These are phyloP conservation scores for Porites lobata DNA, from an alignment of 92 coral and sea anemone species.

Conservation along the genomic window DNA sequence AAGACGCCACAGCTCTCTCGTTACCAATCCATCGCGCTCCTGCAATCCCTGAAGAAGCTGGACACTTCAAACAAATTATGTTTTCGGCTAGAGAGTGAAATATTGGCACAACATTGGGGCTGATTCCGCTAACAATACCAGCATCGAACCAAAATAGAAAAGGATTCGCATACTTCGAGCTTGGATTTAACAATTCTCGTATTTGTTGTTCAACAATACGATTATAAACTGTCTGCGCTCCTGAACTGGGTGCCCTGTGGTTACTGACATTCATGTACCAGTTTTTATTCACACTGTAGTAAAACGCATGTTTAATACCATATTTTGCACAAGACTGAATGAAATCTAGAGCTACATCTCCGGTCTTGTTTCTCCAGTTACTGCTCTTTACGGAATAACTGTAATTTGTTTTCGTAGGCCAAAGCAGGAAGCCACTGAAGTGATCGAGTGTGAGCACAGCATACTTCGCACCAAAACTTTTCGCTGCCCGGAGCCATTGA, in stretches of 20 bases:
- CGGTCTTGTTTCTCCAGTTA: slow-evolving; percentile 80
- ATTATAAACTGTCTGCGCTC: slow-evolving; percentile 51
- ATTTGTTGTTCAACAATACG: slow-evolving; percentile 61
- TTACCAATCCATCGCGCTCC: slow-evolving; percentile 85
- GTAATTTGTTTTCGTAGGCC: slow-evolving; percentile 78
- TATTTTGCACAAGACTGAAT: slow-evolving; percentile 70
- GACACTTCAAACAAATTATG: slow-evolving; percentile 78
- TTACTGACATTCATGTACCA: slow-evolving; percentile 76
- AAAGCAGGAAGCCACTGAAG: slow-evolving; percentile 84
- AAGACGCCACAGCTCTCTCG: slow-evolving; percentile 74
- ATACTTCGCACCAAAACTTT: slow-evolving; percentile 83
- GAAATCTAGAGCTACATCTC: slow-evolving; percentile 76
- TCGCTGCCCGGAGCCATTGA: slow-evolving; percentile 79
- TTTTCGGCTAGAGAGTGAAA: slow-evolving; percentile 66
- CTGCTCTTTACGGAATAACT: slow-evolving; percentile 77
- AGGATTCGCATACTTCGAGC: slow-evolving; percentile 69
- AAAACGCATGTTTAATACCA: slow-evolving; percentile 72
- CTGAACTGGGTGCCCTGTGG: slow-evolving; percentile 42
- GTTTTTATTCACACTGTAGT: slow-evolving; percentile 77
- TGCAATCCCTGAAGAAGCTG: slow-evolving; percentile 69
- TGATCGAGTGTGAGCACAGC: slow-evolving; percentile 80
- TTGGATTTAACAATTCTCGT: slow-evolving; percentile 58
- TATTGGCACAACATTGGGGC: slow-evolving; percentile 78
- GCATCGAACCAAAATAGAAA: slow-evolving; percentile 84
- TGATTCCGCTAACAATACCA: slow-evolving; percentile 67